Evolutionary conservation across 2,888 invertebrate genomes (phyloP).

Genomic region (Philereme vetulata): DNA sequence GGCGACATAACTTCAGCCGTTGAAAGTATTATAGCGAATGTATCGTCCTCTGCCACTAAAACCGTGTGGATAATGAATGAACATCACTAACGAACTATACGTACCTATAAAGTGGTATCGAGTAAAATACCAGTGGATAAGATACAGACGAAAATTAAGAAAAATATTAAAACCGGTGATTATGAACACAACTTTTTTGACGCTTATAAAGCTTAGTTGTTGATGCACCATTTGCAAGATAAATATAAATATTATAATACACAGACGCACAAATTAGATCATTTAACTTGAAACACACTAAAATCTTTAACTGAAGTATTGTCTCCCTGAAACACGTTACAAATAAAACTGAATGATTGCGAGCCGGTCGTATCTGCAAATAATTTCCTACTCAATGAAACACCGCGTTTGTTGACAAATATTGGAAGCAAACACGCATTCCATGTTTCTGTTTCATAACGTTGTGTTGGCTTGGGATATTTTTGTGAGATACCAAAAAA

Average conservation of each 20-base stretch:
- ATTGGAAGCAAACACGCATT: conserved; percentile 61
- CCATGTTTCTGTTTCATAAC: conserved; percentile 48
- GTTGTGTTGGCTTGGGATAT: conserved; percentile 12
- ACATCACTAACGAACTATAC: no score
- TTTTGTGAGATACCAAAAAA: background rate
- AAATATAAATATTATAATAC: background rate
- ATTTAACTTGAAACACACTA: conserved; percentile 27
- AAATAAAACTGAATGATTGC: conserved; percentile 44
- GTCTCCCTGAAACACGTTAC: conserved; percentile 35
- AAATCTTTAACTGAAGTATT: conserved; percentile 23
- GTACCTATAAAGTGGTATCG: no score
- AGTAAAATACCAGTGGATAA: no score
- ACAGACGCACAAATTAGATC: conserved; percentile 15
- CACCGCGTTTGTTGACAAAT: conserved; percentile 65
- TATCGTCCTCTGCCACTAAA: background rate
- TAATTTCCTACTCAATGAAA: conserved; percentile 51
- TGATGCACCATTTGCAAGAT: background rate
- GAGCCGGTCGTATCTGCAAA: conserved; percentile 28
- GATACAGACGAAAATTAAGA: no score
- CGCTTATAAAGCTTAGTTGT: no score
- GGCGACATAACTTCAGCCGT: background rate
- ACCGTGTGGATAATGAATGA: background rate
- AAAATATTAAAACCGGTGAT: no score
- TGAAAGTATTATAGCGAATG: conserved; percentile 4
- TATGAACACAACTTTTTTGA: no score